These are phyloP conservation scores for Semnornis frantzii DNA, from an alignment of 2,113 vertebrate species.

Conservation along the genomic window DNA sequence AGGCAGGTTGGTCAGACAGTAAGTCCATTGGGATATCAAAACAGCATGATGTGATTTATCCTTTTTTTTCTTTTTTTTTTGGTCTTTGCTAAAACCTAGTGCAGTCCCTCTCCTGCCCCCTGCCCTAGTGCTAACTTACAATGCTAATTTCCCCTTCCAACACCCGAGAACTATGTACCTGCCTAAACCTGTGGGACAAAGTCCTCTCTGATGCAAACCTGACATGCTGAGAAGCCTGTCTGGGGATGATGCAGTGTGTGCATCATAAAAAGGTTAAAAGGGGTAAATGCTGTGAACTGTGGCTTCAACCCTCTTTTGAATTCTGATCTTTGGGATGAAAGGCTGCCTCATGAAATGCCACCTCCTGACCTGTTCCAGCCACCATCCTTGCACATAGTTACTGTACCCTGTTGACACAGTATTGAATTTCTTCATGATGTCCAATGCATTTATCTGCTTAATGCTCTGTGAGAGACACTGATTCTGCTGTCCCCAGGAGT, in stretches of 20 bases:
- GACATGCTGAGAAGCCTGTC: neutral
- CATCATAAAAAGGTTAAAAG: neutral
- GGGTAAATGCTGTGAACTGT: neutral
- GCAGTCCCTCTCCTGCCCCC: no score
- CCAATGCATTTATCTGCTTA: neutral
- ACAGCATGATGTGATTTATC: neutral
- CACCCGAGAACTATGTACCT: neutral
- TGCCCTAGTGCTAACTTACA: neutral
- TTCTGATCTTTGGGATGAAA: neutral
- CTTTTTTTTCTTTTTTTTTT: no score
- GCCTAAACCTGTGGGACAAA: neutral
- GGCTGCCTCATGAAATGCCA: neutral
- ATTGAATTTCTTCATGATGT: neutral
- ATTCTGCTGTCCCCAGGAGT: neutral
- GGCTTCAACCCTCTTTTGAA: neutral
- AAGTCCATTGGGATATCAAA: neutral
- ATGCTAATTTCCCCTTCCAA: neutral
- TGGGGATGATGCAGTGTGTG: neutral
- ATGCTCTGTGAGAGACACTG: neutral
- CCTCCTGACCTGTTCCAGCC: neutral
- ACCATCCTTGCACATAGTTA: rapidly evolving
- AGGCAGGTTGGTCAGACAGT: neutral
- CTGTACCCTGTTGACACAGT: rapidly evolving
- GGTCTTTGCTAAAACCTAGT: neutral
- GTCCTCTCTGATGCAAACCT: neutral